Base-by-base conservation (phyloP, 37 sponge, comb jelly and placozoan species). In the Halisarca cf. caerulea region DNA sequence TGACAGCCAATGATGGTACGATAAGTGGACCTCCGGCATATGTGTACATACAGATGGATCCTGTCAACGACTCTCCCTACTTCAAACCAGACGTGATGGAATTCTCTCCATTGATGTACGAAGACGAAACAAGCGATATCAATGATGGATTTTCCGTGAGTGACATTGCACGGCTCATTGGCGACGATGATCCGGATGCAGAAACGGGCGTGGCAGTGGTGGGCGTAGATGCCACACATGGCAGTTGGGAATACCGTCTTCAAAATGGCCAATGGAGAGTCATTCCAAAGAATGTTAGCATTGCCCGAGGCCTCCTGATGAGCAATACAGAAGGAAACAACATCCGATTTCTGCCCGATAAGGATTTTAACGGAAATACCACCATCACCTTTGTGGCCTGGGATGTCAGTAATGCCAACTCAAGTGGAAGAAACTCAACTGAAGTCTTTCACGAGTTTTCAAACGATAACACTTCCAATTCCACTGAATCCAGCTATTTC, bases 31-130 rank as follows among this genome's bases (percentile, higher is more conserved):
- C 69, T 5, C 85, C 90, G 3, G 87, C 85, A n/a, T 78, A 81
- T 73, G 47, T 79, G 9, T 41, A 23, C 21, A 81, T 96, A 4
- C 45, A 77, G 38, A 87, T 96, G 23, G 82, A 81, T 43, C 92
- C 94, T n/a, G 84, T 96, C 17, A 96, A 96, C 70, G 97, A 96
- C 57, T 93, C 97, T 0, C 97, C 97, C 23, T 86, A 51, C 66
- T 91, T 96, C 35, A 68, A 89, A 32, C 3, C 38, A 0, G 40
- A 66, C 55, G 80, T 73, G 7, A 37, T 40, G 42, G 41, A 80
- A 0, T 84, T 90, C 39, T 32, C 47, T n/a, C 85, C 86, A n/a
- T 27, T 59, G 5, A 89, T 93, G 18, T 11, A 55, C 6, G 97
- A 96, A 79, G 97, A 96, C 57, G 44, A 79, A 2, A 42, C 59